Percentiles rank a stretch among this genome's conserved stretches.
Conservation (phyloP, 2,888 invertebrate species). For the Acanthacorydalis orientalis region DNA sequence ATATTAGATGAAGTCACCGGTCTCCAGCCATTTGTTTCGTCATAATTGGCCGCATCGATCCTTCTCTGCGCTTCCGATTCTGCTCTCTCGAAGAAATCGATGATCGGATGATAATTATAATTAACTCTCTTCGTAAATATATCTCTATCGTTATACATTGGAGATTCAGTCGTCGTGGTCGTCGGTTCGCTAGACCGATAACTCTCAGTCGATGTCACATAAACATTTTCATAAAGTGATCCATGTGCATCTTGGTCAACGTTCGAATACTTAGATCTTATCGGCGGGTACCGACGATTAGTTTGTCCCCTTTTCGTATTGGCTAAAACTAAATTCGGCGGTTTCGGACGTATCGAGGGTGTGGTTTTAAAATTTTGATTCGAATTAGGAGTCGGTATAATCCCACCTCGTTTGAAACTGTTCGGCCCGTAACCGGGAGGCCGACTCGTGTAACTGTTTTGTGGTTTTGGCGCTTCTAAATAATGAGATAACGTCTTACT, state of each 20-base stretch:
- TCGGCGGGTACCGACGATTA: slow-evolving; percentile 1
- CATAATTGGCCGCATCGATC: not conserved
- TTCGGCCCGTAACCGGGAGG: not conserved
- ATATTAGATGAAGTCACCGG: slow-evolving; percentile 1
- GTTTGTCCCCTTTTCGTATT: not conserved
- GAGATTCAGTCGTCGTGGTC: slow-evolving; percentile 15
- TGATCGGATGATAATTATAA: slow-evolving; percentile 70
- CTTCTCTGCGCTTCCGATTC: slow-evolving; percentile 2
- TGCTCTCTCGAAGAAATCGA: slow-evolving; percentile 52
- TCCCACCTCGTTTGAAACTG: not conserved
- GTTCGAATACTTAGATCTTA: not conserved
- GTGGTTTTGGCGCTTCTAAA: slow-evolving; percentile 8
- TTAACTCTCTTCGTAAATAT: slow-evolving; percentile 39
- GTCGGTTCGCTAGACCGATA: slow-evolving; percentile 15
- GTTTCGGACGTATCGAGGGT: not conserved
- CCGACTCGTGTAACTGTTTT: slow-evolving; percentile 1
- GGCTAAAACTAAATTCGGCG: not conserved
- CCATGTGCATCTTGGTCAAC: not conserved
- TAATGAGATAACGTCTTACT: slow-evolving; percentile 4
- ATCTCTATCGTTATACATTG: slow-evolving; percentile 13
- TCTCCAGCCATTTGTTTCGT: slow-evolving; percentile 2
- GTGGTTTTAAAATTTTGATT: not conserved
- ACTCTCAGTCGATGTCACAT: slow-evolving; percentile 21
- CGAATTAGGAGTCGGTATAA: not conserved
- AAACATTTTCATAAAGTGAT: slow-evolving; percentile 6